Conservation (phyloP, 2,113 vertebrate species). For the Spilogale gracilis region DNA sequence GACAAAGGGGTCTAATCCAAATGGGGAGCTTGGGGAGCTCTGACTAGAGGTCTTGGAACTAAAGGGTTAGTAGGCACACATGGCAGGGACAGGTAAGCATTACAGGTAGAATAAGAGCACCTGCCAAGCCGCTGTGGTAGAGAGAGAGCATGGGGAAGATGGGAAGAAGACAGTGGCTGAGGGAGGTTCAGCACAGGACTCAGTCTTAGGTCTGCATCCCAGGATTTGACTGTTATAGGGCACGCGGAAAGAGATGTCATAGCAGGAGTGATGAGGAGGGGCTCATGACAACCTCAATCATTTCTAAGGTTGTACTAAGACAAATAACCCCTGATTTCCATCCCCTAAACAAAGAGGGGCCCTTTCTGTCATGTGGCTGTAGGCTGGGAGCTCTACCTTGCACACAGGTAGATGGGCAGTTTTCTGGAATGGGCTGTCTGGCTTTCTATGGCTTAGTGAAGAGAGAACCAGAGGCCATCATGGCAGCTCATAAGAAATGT, state of each 20-base stretch:
- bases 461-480: constrained; percentile 59
- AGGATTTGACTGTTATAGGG: not conserved
- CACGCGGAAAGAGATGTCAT: not conserved
- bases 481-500: constrained; percentile 71
- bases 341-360: not conserved
- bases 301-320: not conserved
- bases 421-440: constrained; percentile 50
- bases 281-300: not conserved
- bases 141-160: not conserved
- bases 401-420: not conserved
- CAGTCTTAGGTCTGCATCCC: not conserved
- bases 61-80: not conserved
- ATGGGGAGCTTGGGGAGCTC: not conserved
- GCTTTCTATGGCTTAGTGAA: constrained; percentile 61
- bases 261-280: not conserved
- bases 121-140: not conserved
- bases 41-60: not conserved
- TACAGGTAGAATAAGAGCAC: not conserved
- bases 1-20: not conserved
- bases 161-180: not conserved
- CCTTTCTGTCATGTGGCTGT: not conserved
- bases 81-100: not conserved
- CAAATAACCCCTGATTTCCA: not conserved
- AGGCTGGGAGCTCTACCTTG: not conserved
- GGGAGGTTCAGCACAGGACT: not conserved